Evolutionary conservation across 2,888 invertebrate genomes (phyloP), one percentile per base, ranked within the genome.

Genomic region (Ornithoptera priamus): DNA sequence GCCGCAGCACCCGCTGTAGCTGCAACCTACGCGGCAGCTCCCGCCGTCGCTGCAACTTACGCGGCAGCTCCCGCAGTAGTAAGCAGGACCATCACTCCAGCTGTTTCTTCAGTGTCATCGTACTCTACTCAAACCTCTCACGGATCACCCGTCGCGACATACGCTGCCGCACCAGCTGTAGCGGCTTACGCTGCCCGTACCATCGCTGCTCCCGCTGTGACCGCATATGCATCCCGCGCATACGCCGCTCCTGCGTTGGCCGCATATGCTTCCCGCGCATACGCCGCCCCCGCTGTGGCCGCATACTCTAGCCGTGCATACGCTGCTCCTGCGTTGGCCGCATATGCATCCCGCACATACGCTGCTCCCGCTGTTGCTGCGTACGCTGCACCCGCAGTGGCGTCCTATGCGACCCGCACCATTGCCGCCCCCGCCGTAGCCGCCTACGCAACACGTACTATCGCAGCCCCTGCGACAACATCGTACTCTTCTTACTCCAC

Each of bases 391-490:
- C 72, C 75, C 46, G 73, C 72, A 2, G 58, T 68, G 24, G 65
- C 73, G 62, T 72, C 72, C 22, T 83, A 79, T 77, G 75, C 81
- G 24, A 76, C 80, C 69, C 78, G 80, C 74, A 78, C 82, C 65
- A 75, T 89, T 66, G 90, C 92, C 71, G 85, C 90, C 68, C 90
- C 93, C 66, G 86, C 64, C 0, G 36, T 56, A n/a, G 36, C 92
- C 36, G 80, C 88, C 8, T 59, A 65, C 53, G 77, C 83, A 70
- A 81, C 83, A 73, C 59, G 75, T 20, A 39, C 80, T 39, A 72
- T 74, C 73, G 77, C 79, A 67, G 73, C 76, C 12, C 69, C 73
- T 65, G 69, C 76, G 12, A 60, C 59, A 17, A 60, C 59, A 17
- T 58, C 57, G 1, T 57, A 57, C 57, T 57, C 65, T 58, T 42